These are phyloP conservation scores for Athalia rosae DNA, from an alignment of 2,888 invertebrate species.

Conservation along the genomic window DNA sequence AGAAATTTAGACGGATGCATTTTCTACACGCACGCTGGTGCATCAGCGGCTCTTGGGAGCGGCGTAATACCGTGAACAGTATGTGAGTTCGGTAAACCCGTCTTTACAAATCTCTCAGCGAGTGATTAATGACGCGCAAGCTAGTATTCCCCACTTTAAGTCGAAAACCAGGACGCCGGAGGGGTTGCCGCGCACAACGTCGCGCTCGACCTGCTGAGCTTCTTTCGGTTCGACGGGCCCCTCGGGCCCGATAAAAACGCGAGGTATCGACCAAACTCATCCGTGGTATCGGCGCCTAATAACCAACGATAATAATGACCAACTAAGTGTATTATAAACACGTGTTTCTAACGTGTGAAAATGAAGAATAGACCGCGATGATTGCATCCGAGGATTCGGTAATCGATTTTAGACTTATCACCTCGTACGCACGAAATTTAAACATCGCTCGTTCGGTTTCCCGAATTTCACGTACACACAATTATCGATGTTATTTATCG, in stretches of 20 bases:
- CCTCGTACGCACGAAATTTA: neutral
- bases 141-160: conserved; percentile 39
- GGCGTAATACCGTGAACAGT: conserved; percentile 30
- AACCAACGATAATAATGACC: conserved; percentile 17
- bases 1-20: conserved; percentile 25
- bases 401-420: conserved; percentile 26
- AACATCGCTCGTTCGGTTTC: neutral
- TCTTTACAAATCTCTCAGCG: conserved; percentile 39
- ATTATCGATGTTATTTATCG: conserved; percentile 8
- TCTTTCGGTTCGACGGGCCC: neutral
- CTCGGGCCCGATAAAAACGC: neutral
- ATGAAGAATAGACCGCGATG: conserved; percentile 36
- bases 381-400: neutral
- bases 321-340: conserved; percentile 39
- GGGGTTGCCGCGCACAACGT: conserved; percentile 29
- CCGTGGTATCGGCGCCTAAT: conserved; percentile 25
- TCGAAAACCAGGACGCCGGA: conserved; percentile 37
- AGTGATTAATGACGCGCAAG: conserved; percentile 43
- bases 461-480: neutral
- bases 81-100: conserved; percentile 43
- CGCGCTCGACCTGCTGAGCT: conserved; percentile 1
- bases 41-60: conserved; percentile 6
- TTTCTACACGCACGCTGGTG: conserved; percentile 26
- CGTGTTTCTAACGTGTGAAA: conserved; percentile 42
- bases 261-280: conserved; percentile 2